Base-by-base conservation (phyloP, 64 coral and sea anemone species). In the Stichodactyla helianthus region DNA sequence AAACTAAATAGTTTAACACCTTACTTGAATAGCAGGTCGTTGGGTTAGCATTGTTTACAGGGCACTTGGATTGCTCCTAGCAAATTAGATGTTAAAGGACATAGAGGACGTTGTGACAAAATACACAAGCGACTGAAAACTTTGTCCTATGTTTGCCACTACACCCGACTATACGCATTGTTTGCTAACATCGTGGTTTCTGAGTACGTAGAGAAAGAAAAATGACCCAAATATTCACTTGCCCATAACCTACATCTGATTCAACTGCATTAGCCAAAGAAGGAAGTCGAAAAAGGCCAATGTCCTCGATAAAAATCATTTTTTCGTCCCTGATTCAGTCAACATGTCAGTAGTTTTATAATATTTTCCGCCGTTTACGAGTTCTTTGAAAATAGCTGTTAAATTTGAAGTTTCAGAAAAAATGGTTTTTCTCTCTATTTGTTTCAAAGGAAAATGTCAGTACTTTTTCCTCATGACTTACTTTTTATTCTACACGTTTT, bases 1-100 rank as follows among this genome's bases (percentile, higher is more conserved):
- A 52, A 81, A 22, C 78, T 52, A 81, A 81, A 81, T 52, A 81
- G 78, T 53, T 81, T 81, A 81, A 81, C 78, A 81, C 78, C 17
- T 81, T 74, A 74, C 78, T 53, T 52, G 18, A 54, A 19, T 54
- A 52, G 78, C 78, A 81, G 51, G 52, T 54, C 19, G 78, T 81
- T 22, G 50, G 26, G 52, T 51, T 81, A n/a, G 50, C 27, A 81
- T 81, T 81, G 51, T 81, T 81, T 81, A 53, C 78, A 52, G 78
- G 35, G 12, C 78, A 81, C 78, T 81, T 81, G 50, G 31, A 14
- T 81, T 81, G 17, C 25, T 74, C 68, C 68, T 27, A 65, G 62
- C 62, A 65, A 79, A 79, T 79, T 79, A 81, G 13, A 54, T 18
- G 4, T 16, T 51, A 50, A 81, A 50, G 77, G 22, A 79, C 25